Conservation (phyloP, 1,140 invertebrate species). For the Dendrolimus punctatus region DNA sequence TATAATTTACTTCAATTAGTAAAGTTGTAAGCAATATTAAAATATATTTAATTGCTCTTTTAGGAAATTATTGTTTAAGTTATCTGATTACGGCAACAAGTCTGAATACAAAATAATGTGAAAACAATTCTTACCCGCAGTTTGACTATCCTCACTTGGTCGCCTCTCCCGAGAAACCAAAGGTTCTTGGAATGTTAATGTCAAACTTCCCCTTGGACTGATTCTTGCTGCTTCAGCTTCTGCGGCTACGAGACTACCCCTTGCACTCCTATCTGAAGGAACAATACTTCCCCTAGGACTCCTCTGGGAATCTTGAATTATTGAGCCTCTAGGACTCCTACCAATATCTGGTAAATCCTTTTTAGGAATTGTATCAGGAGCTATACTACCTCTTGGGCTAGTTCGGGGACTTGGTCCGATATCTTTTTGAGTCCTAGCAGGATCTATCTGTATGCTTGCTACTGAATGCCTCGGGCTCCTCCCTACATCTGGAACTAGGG, state of each 20-base stretch:
- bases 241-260: slow-evolving; percentile 68
- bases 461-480: slow-evolving; percentile 75
- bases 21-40: too few relatives aligned
- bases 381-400: slow-evolving; percentile 76
- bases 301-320: slow-evolving; percentile 70
- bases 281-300: slow-evolving; percentile 76
- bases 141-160: slow-evolving; percentile 73
- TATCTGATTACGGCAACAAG: too few relatives aligned
- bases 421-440: slow-evolving; percentile 74
- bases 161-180: slow-evolving; percentile 69
- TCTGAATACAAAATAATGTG: too few relatives aligned
- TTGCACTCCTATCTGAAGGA: slow-evolving; percentile 54
- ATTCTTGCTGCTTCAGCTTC: slow-evolving; percentile 64
- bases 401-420: slow-evolving; percentile 70
- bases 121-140: slow-evolving; percentile 36
- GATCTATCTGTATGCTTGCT: slow-evolving; percentile 65
- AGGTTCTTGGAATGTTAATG: slow-evolving; percentile 76
- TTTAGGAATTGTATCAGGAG: slow-evolving; percentile 63
- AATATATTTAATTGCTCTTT: too few relatives aligned
- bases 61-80: too few relatives aligned
- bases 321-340: slow-evolving; percentile 76
- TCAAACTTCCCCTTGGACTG: slow-evolving; percentile 73
- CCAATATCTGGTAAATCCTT: slow-evolving; percentile 59
- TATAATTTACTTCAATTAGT: too few relatives aligned
- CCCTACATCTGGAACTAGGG: slow-evolving; percentile 57